Conservation (phyloP, 2,888 invertebrate genomes). For the Drosophila subquinaria region DNA sequence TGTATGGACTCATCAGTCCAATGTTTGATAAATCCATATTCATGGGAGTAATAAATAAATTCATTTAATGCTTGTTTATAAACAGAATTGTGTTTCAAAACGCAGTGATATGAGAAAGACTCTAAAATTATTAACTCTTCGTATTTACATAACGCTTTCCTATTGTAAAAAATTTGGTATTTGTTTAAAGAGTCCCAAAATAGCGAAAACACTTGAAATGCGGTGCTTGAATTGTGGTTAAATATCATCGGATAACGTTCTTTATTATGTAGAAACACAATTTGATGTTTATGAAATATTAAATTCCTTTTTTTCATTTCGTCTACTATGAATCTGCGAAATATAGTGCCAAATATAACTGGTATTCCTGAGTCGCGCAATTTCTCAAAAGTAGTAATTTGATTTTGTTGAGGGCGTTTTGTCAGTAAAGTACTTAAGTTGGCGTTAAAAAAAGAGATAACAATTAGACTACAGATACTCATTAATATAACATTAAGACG, state of each 20-base stretch:
- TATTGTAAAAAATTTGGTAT: constrained; percentile 2
- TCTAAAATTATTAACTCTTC: neutral
- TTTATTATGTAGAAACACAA: neutral
- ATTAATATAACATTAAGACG: constrained; percentile 6
- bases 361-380: neutral
- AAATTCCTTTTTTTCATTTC: rapidly evolving
- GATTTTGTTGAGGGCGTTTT: neutral
- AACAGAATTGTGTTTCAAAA: constrained; percentile 14
- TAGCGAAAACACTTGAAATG: neutral
- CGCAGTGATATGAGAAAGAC: too few relatives aligned
- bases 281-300: neutral
- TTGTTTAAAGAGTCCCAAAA: neutral
- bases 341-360: neutral
- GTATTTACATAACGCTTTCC: constrained; percentile 2
- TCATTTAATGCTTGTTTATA: constrained; percentile 13
- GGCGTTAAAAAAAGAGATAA: constrained; percentile 11
- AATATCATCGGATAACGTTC: neutral
- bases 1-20: neutral
- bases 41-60: neutral
- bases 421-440: constrained; percentile 10
- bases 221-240: neutral
- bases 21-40: neutral
- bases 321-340: neutral
- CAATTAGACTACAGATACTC: constrained; percentile 9
- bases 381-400: neutral